phyloP scores from a whole-genome alignment of 2,113 vertebrate species.

The Platichthys stellatus region DNA sequence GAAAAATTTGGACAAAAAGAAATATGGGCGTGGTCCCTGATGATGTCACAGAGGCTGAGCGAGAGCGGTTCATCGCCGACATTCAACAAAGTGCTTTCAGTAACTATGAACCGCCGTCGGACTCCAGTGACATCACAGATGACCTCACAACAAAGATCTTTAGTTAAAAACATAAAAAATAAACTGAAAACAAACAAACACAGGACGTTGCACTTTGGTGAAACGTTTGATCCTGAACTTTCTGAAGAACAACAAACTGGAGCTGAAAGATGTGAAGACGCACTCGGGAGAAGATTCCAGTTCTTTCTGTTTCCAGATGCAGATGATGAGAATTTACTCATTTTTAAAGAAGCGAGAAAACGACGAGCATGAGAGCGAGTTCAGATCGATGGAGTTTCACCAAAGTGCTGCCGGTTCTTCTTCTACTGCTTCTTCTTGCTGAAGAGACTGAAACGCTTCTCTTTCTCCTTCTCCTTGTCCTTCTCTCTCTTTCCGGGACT shows the following conservation, averaged over 20 bases:
- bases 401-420: not conserved
- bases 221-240: not conserved
- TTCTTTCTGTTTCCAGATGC: not conserved
- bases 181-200: not conserved
- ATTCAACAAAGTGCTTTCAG: not conserved
- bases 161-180: not conserved
- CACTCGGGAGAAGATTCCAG: constrained; percentile 26
- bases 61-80: not conserved
- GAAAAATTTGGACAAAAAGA: constrained; percentile 5
- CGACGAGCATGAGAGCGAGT: not conserved
- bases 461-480: constrained; percentile 93
- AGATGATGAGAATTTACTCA: constrained; percentile 1
- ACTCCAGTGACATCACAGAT: not conserved
- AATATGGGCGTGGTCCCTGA: constrained; percentile 16
- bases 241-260: not conserved
- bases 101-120: not conserved
- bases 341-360: constrained; percentile 6
- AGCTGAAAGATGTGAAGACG: not conserved
- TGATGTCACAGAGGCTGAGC: not conserved
- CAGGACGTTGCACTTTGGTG: constrained; percentile 15
- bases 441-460: constrained; percentile 98
- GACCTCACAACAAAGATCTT: not conserved
- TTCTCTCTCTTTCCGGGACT: constrained; percentile 95
- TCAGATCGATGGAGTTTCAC: constrained; percentile 8
- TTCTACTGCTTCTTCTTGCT: constrained; percentile 96